These are phyloP conservation scores for Brachionus rubens DNA, from an alignment of 1,140 invertebrate genomes.

Conservation along the genomic window DNA sequence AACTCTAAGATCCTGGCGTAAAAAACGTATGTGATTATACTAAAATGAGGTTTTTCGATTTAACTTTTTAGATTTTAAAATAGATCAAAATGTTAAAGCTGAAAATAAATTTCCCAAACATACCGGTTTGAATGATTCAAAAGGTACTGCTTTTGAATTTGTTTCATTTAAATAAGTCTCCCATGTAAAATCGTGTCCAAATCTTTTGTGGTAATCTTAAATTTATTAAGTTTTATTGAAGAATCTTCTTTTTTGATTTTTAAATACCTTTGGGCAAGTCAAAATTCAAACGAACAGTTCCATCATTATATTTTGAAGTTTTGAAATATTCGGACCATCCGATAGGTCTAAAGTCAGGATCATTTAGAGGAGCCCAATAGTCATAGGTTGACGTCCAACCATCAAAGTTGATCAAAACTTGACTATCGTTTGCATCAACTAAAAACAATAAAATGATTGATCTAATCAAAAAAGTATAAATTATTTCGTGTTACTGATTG, in stretches of 20 bases:
- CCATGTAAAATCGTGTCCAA: background rate
- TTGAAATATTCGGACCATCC: background rate
- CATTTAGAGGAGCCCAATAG: background rate
- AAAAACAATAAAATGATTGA: background rate
- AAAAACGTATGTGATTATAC: too few species aligned
- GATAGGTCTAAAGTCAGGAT: slow-evolving; percentile 1
- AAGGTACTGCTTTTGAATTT: slow-evolving; percentile 1
- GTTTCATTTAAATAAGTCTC: background rate
- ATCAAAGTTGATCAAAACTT: slow-evolving; percentile 1
- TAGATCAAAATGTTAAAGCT: too few species aligned
- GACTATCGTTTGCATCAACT: background rate
- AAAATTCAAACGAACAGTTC: background rate
- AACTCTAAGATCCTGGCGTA: too few species aligned
- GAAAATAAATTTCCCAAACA: background rate
- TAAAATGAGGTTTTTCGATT: too few species aligned
- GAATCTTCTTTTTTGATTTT: too few species aligned
- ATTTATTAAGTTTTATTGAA: too few species aligned
- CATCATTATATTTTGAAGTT: background rate
- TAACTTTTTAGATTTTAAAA: too few species aligned
- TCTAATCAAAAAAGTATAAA: background rate
- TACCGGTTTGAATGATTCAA: slow-evolving; percentile 3
- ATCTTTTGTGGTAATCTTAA: background rate
- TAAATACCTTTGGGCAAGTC: background rate
- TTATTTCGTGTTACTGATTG: background rate
- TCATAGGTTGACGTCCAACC: slow-evolving; percentile 23